These are phyloP conservation scores for Drosophila paucipuncta DNA, from an alignment of 2,888 invertebrate genomes.

Conservation along the genomic window DNA sequence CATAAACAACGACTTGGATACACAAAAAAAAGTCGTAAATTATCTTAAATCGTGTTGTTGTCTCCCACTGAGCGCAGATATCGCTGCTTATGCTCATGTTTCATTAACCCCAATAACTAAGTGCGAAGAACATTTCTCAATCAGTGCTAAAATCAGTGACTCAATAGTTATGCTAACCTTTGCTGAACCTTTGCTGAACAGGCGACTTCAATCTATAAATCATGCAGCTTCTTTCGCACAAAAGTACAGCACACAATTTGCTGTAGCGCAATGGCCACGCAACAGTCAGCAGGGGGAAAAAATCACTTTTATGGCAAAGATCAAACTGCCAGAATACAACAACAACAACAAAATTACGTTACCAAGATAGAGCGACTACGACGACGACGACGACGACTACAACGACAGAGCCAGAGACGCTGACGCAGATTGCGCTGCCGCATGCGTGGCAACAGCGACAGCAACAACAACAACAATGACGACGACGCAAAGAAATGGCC, in stretches of 20 bases:
- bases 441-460: constrained; percentile 26
- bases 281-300: constrained; percentile 64
- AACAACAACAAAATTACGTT: constrained; percentile 66
- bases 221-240: constrained; percentile 49
- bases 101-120: background rate
- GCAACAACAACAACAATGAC: constrained; percentile 21
- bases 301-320: constrained; percentile 80
- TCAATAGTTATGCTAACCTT: constrained; percentile 48
- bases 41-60: background rate
- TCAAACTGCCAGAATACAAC: constrained; percentile 70
- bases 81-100: background rate
- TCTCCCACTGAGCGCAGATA: background rate
- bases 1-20: background rate
- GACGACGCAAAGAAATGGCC: constrained; percentile 71
- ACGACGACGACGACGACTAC: constrained; percentile 33
- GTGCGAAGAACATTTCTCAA: constrained; percentile 27
- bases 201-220: constrained; percentile 50
- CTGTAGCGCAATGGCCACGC: constrained; percentile 76
- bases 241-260: constrained; percentile 73
- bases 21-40: background rate
- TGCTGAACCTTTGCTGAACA: constrained; percentile 36
- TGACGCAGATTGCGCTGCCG: constrained; percentile 1
- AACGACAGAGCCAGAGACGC: constrained; percentile 37
- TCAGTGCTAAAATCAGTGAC: constrained; percentile 33
- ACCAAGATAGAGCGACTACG: constrained; percentile 75